Evolutionary conservation across 2,888 invertebrate genomes (phyloP), one percentile per base, ranked within the genome.

Genomic region (Ernsta delagoae): DNA sequence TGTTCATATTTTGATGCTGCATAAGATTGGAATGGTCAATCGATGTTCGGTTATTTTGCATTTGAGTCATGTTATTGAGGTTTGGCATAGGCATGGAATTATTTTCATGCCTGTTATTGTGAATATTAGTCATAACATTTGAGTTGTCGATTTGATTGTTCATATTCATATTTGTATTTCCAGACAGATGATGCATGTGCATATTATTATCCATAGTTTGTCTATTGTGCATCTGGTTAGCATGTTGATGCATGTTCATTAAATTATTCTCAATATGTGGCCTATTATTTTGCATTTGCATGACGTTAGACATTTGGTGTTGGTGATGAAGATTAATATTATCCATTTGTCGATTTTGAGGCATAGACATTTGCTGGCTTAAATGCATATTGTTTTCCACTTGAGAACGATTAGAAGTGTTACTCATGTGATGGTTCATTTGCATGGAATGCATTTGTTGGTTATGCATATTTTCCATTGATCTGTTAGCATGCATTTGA

Each of bases 131-230:
- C 83, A 90, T 84, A 53, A 82, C 72, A 70, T 80, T 81, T 60
- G 89, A 78, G 73, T 81, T 90, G 70, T 93, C 93, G 75, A 92
- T 86, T 78, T 90, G 92, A 76, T 83, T 89, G 39, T 81, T 79
- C 65, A 89, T 78, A 78, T 81, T 87, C 79, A 92, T 39, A 7
- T 31, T 31, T 31, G 82, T 76, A 77, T 83, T 90, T 70, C 83
- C 85, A 9, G 88, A 75, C 85, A 92, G 89, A 75, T 93, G 93
- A 79, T 92, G 93, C 87, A 92, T 89, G 72, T 92, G 90, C 83
- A 92, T 88, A 70, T 76, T 85, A 73, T 85, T 91, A 67, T 92
- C 93, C 73, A 92, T 82, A 70, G 88, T 87, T 73, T 89, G 91
- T 72, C 92, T 84, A 72, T 87, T 90, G 74, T 93, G 93, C 82